phyloP scores from a whole-genome alignment of 2,888 invertebrate genomes.

The Margaritifera margaritifera region DNA sequence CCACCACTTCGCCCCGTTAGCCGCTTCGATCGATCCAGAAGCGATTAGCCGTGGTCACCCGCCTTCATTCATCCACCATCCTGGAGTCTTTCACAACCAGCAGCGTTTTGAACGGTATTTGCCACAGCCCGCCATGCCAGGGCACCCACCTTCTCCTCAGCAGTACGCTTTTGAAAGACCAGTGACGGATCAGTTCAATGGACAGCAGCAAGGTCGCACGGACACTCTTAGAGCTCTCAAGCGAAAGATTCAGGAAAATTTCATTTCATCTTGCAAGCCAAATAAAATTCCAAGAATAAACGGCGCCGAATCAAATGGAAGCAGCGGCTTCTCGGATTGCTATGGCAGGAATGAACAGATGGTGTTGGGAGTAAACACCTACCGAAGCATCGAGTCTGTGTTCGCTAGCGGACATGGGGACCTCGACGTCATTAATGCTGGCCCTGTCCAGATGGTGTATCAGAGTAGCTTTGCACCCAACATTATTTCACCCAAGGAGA shows the following conservation, averaged over 20 bases:
- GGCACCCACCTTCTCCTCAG: conserved; percentile 17
- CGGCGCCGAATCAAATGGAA: conserved; percentile 25
- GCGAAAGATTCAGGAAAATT: conserved; percentile 61
- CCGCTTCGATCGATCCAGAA: conserved; percentile 32
- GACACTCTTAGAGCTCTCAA: conserved; percentile 61
- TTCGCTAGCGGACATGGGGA: conserved; percentile 14
- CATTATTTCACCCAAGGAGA: conserved; percentile 27
- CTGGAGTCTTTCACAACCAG: conserved; percentile 27
- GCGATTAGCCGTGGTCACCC: conserved; percentile 32
- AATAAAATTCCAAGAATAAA: conserved; percentile 49
- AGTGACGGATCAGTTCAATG: conserved; percentile 10
- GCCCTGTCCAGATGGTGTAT: conserved; percentile 45
- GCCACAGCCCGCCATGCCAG: conserved; percentile 6
- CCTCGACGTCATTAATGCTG: conserved; percentile 18
- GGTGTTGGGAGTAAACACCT: conserved; percentile 36
- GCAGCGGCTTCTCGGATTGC: conserved; percentile 24
- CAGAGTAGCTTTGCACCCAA: conserved; percentile 25
- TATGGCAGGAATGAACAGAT: conserved; percentile 23
- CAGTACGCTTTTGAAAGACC: conserved; percentile 20
- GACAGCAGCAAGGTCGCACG: conserved; percentile 46
- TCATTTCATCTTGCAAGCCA: conserved; percentile 51
- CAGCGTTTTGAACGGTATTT: conserved; percentile 27
- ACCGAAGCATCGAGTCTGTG: conserved; percentile 15
- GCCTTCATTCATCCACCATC: conserved; percentile 23
- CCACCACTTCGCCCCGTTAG: conserved; percentile 39